These are phyloP conservation scores for Campylomormyrus tamandua DNA, from an alignment of 2,113 vertebrate species.

Conservation along the genomic window DNA sequence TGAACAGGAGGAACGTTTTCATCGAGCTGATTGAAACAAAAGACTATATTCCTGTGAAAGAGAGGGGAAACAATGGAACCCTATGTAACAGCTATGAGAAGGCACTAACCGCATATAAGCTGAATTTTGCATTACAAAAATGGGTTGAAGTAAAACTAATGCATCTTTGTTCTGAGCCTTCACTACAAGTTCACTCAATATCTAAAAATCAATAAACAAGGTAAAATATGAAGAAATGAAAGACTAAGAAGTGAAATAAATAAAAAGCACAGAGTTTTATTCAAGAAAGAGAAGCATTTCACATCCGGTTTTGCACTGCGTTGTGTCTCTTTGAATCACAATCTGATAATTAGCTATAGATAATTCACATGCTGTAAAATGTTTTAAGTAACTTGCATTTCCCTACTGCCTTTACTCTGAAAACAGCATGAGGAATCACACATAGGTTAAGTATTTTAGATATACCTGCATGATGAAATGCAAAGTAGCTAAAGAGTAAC, in stretches of 20 bases:
- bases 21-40: neutral
- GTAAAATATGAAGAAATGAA: neutral
- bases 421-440: neutral
- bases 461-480: neutral
- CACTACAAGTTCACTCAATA: slow-evolving; percentile 4
- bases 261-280: neutral
- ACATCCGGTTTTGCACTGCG: neutral
- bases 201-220: slow-evolving; percentile 7
- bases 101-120: neutral
- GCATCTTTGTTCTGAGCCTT: neutral
- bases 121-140: neutral
- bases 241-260: neutral
- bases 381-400: neutral
- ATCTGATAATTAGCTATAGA: neutral
- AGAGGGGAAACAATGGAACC: neutral
- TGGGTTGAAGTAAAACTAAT: neutral
- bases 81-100: neutral
- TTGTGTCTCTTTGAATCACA: neutral
- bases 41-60: neutral
- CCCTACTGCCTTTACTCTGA: neutral
- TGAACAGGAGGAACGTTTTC: neutral
- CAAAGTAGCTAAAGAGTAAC: neutral
- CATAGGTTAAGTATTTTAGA: neutral
- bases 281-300: neutral
- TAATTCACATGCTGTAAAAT: neutral